phyloP scores from a whole-genome alignment of 2,797 vertebrate genomes.

The Strix occidentalis region DNA sequence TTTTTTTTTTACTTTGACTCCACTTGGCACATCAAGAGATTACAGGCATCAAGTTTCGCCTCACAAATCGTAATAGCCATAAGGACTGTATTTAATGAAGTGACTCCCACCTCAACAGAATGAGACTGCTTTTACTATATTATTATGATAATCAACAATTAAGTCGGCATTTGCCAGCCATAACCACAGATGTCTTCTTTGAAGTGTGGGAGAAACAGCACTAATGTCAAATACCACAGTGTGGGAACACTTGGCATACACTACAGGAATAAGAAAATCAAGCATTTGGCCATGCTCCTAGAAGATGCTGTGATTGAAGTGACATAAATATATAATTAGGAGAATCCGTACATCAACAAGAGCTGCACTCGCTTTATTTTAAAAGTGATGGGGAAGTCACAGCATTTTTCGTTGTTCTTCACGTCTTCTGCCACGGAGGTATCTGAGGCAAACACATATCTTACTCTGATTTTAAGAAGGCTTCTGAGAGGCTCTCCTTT shows the following conservation, averaged over 20 bases:
- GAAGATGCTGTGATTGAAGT: conserved; percentile 3
- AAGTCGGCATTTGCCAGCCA: conserved; percentile 49
- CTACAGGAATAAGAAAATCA: neutral
- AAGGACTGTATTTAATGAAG: conserved; percentile 11
- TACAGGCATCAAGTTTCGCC: neutral
- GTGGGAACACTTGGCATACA: conserved; percentile 28
- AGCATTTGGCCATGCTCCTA: conserved; percentile 16
- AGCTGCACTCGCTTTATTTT: neutral
- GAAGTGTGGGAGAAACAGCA: conserved; percentile 41
- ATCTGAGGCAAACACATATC: neutral
- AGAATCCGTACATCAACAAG: neutral
- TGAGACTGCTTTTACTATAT: neutral
- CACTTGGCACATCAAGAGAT: neutral
- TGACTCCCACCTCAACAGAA: conserved; percentile 19
- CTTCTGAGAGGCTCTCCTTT: neutral
- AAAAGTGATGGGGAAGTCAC: neutral
- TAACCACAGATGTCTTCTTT: conserved; percentile 48
- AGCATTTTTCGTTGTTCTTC: neutral
- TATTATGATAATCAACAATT: conserved; percentile 37
- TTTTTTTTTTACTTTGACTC: neutral
- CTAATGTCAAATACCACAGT: conserved; percentile 3
- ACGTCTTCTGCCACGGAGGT: neutral
- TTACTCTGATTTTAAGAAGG: neutral
- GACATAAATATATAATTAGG: conserved; percentile 23
- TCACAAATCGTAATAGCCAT: neutral